Evolutionary conservation across 1,140 invertebrate genomes (phyloP), one percentile per base, ranked within the genome.

Genomic region (Orius laevigatus): DNA sequence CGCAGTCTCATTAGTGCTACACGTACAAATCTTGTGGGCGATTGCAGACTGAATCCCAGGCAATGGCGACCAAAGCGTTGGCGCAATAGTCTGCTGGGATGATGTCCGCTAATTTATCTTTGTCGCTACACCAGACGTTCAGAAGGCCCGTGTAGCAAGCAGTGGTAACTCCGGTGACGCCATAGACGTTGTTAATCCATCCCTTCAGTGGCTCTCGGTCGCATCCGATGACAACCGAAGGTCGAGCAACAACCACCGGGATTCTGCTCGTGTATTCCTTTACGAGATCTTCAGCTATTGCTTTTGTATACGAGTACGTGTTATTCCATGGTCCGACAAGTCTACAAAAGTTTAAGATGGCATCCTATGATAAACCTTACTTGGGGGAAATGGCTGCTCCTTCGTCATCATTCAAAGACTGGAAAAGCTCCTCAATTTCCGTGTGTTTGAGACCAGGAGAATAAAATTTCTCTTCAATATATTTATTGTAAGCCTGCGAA

Each of bases 261-360:
- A 92, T 56, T 33, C 64, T 65, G 9, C 63, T 63, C 18, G 67
- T 62, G 45, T 73, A 70, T 33, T 69, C 58, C 45, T 64, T 64
- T 0, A 83, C 48, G 8, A 79, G 63, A 42, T 72, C 69, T 59
- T 85, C 81, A 0, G 79, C 75, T 20, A 83, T 56, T 1, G 77
- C 76, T 67, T 84, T 84, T 2, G 80, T 81, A 53, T 78, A 82
- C 1, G 78, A 75, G 57, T 84, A 84, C 1, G 78, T 80, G 56
- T 84, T 84, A 0, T 79, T 77, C 67, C 76, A 74, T 8, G 70
- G 66, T 43, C 72, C 71, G 10, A 81, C 58, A 36, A 76, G 63
- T 49, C 75, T 78, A 59, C 8, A 62, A 63, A 55, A 51, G 4
- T 43, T 54, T 25, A n/a, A n/a, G n/a, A n/a, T n/a, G n/a, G n/a